phyloP scores from a whole-genome alignment of 2,797 vertebrate species.

The Molothrus ater region DNA sequence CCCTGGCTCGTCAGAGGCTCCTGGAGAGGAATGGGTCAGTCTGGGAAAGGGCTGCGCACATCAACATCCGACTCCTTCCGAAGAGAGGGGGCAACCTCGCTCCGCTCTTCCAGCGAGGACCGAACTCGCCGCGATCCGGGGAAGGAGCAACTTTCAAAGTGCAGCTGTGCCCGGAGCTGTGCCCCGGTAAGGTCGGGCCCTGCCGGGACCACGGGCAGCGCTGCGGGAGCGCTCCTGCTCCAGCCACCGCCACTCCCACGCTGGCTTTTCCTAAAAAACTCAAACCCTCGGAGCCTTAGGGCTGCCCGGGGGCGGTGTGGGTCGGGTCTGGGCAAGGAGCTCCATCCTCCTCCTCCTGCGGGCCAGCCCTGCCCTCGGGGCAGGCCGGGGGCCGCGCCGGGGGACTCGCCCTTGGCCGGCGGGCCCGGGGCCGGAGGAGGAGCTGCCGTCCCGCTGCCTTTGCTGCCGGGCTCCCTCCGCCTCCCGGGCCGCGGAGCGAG shows the following conservation, averaged over 20 bases:
- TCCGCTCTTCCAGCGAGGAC: neutral
- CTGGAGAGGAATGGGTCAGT: neutral
- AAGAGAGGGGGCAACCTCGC: neutral
- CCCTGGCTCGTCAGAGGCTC: neutral
- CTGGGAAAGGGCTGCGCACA: neutral
- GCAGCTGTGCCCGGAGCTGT: neutral
- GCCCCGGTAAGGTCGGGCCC: neutral
- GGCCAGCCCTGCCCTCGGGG: neutral
- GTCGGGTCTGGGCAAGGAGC: neutral
- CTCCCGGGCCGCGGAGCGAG: neutral
- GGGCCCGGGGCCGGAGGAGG: neutral
- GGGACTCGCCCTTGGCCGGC: neutral
- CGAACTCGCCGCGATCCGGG: neutral
- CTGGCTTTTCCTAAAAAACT: rapidly evolving
- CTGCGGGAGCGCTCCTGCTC: neutral
- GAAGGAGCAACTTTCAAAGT: neutral
- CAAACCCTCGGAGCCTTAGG: too few relatives aligned
- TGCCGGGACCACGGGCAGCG: neutral
- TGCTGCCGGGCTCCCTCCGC: constrained; percentile 12
- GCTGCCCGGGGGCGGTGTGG: neutral
- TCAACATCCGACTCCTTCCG: neutral
- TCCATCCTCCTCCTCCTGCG: neutral
- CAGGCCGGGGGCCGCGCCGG: neutral
- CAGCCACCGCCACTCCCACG: rapidly evolving
- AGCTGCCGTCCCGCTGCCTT: neutral